phyloP scores from a whole-genome alignment of 2,113 vertebrate genomes.

The Corythornis madagascariensis region DNA sequence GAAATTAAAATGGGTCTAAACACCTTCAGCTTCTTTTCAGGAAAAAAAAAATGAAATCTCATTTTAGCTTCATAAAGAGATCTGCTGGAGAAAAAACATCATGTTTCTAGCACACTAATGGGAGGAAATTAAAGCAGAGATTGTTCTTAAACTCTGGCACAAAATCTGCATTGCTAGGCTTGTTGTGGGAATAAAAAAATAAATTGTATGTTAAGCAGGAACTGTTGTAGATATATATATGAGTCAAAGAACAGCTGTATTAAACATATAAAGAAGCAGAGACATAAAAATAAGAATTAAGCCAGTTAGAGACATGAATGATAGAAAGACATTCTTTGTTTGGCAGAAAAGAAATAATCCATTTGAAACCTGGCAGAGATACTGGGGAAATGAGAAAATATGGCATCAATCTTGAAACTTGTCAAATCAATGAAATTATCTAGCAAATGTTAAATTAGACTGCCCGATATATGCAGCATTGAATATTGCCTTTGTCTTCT shows the following conservation, averaged over 20 bases:
- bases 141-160: background rate
- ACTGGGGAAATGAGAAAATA: constrained; percentile 10
- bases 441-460: constrained; percentile 15
- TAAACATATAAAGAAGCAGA: constrained; percentile 11
- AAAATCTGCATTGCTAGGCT: background rate
- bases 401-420: constrained; percentile 3
- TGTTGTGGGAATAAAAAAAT: background rate
- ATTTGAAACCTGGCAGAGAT: constrained; percentile 6
- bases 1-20: background rate
- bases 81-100: background rate
- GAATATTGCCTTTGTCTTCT: background rate
- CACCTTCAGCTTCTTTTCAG: background rate
- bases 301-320: background rate
- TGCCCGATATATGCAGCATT: background rate
- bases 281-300: background rate
- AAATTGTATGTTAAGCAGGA: background rate
- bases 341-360: constrained; percentile 11
- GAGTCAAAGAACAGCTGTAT: background rate
- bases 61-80: background rate
- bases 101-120: background rate
- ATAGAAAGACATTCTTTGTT: constrained; percentile 10
- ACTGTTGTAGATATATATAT: background rate
- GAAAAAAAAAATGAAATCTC: background rate
- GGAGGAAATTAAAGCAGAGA: background rate
- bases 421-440: constrained; percentile 47